These are phyloP conservation scores for Danionella dracula DNA, from an alignment of 2,797 vertebrate species.

Conservation along the genomic window DNA sequence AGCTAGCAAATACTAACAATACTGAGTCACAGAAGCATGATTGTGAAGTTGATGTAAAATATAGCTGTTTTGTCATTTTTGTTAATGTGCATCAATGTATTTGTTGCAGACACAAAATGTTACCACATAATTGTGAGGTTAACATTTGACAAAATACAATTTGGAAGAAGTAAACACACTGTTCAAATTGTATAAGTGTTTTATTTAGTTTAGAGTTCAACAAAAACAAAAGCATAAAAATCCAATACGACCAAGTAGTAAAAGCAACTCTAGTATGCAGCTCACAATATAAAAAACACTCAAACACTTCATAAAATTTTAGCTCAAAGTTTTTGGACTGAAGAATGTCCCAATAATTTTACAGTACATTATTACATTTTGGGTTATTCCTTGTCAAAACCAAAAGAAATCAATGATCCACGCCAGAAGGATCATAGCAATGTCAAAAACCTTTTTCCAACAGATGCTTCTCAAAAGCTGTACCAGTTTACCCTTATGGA, in stretches of 20 bases:
- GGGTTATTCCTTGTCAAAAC: not conserved
- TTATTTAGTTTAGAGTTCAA: conserved; percentile 62
- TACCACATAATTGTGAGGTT: not conserved
- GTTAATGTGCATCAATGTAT: no score
- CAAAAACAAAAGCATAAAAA: conserved; percentile 44
- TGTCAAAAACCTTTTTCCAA: not conserved
- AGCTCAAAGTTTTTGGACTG: conserved; percentile 9
- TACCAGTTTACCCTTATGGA: no score
- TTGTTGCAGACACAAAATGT: not conserved
- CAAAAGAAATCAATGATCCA: not conserved
- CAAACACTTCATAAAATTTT: not conserved
- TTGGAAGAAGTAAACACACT: conserved; percentile 36
- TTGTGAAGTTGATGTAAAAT: no score
- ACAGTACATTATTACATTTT: not conserved
- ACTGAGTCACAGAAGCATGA: no score
- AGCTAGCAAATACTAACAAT: no score
- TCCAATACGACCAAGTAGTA: not conserved
- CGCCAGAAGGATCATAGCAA: not conserved
- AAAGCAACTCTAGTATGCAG: conserved; percentile 14
- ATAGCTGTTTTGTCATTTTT: no score
- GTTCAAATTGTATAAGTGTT: conserved; percentile 52
- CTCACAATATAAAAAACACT: not conserved
- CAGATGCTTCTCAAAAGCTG: not conserved
- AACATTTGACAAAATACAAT: not conserved
- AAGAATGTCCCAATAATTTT: not conserved